These are phyloP conservation scores for Stegodyphus dumicola DNA, from an alignment of 1,140 invertebrate species.

Conservation along the genomic window DNA sequence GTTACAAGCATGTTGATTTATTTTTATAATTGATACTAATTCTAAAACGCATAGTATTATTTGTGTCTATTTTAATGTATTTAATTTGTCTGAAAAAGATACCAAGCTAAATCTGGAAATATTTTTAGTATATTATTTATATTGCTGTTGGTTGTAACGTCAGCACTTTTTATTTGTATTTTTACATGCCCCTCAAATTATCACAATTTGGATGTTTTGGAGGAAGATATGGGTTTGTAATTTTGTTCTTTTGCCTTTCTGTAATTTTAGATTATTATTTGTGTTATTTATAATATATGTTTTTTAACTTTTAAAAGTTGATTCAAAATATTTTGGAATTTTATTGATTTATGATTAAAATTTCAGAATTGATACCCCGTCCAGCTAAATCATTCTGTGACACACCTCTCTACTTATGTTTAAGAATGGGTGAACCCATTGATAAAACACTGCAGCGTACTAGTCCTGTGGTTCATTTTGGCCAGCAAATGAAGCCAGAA, in stretches of 20 bases:
- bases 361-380: slow-evolving; percentile 44
- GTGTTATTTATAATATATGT: not conserved
- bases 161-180: too few species aligned
- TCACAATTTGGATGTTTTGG: not conserved
- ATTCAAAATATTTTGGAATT: too few species aligned
- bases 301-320: not conserved
- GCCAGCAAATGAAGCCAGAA: slow-evolving; percentile 51
- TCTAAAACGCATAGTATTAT: too few species aligned
- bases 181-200: too few species aligned
- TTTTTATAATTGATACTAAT: too few species aligned
- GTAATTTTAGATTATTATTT: not conserved
- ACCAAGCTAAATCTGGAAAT: too few species aligned
- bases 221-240: not conserved
- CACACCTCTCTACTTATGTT: slow-evolving; percentile 56
- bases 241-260: not conserved
- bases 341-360: not conserved
- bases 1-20: too few species aligned
- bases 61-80: too few species aligned
- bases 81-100: too few species aligned
- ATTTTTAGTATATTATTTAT: too few species aligned
- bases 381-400: slow-evolving; percentile 51
- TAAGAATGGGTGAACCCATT: slow-evolving; percentile 48
- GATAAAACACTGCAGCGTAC: slow-evolving; percentile 1
- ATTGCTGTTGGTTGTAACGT: too few species aligned
- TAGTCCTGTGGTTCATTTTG: slow-evolving; percentile 43